A percentile compares a stretch with the other conserved stretches of the same genome.
Evolutionary conservation across 2,113 vertebrate species (phyloP).

Genomic region (Nipponia nippon): DNA sequence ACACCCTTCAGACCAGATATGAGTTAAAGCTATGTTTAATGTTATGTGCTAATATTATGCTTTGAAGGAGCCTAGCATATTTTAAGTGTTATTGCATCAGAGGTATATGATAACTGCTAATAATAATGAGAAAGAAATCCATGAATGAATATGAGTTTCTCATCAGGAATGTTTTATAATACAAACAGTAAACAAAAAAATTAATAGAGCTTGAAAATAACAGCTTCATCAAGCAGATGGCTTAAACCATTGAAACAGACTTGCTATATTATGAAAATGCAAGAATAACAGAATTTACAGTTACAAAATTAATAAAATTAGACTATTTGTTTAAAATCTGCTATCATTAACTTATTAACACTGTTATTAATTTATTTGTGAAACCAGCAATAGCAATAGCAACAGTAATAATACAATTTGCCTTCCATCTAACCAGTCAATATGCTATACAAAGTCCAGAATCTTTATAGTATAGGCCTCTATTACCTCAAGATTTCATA

Average conservation of each 20-base stretch:
- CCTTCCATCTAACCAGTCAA: not conserved
- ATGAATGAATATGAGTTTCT: not conserved
- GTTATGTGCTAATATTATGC: not conserved
- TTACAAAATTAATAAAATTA: not conserved
- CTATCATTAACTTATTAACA: not conserved
- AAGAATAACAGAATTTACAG: not conserved
- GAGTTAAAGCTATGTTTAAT: not conserved
- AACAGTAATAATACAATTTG: not conserved
- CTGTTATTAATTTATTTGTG: not conserved
- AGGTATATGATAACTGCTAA: not conserved
- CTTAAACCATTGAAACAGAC: not conserved
- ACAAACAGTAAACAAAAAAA: not conserved
- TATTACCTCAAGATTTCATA: not conserved
- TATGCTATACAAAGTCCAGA: not conserved
- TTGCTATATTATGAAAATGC: not conserved
- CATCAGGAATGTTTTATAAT: not conserved
- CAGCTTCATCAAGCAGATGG: not conserved
- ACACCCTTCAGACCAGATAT: not conserved
- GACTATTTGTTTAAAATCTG: not conserved
- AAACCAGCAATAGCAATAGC: not conserved
- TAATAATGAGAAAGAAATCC: not conserved
- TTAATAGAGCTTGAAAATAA: not conserved
- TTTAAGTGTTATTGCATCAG: not conserved
- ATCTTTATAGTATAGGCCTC: not conserved
- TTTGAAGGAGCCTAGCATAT: not conserved